A percentile compares a stretch with the other conserved stretches of the same genome.
Evolutionary conservation across 2,797 vertebrate species (phyloP).

Genomic region (Melanitta fusca): DNA sequence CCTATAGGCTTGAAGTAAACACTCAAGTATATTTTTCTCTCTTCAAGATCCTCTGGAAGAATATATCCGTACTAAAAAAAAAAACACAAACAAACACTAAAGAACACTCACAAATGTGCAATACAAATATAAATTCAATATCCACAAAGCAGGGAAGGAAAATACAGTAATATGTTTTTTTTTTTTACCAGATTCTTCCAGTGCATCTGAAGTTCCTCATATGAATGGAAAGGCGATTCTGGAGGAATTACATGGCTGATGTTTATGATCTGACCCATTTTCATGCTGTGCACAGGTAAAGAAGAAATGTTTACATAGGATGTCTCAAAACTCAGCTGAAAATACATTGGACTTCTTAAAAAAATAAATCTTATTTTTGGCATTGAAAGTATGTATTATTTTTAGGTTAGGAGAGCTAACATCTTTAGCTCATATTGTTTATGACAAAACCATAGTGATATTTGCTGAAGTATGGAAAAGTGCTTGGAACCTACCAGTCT

Average conservation of each 20-base stretch:
- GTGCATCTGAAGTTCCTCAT: constrained; percentile 85
- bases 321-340: neutral
- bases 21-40: constrained; percentile 83
- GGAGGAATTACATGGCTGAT: constrained; percentile 83
- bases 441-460: neutral
- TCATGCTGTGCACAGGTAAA: constrained; percentile 84
- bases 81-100: neutral
- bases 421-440: neutral
- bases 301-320: neutral
- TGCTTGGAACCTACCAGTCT: neutral
- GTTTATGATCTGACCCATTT: constrained; percentile 89
- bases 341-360: neutral
- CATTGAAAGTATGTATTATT: neutral
- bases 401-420: neutral
- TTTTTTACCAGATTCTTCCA: constrained; percentile 87
- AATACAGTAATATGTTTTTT: neutral
- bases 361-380: neutral
- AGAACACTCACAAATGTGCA: neutral
- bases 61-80: constrained; percentile 88
- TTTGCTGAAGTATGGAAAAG: neutral
- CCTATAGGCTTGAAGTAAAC: constrained; percentile 88
- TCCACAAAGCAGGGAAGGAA: neutral
- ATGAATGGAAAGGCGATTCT: constrained; percentile 87
- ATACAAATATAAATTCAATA: neutral
- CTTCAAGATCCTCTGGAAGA: constrained; percentile 82